These are phyloP conservation scores for Bradypodion pumilum DNA, from an alignment of 2,797 vertebrate genomes.

Conservation along the genomic window DNA sequence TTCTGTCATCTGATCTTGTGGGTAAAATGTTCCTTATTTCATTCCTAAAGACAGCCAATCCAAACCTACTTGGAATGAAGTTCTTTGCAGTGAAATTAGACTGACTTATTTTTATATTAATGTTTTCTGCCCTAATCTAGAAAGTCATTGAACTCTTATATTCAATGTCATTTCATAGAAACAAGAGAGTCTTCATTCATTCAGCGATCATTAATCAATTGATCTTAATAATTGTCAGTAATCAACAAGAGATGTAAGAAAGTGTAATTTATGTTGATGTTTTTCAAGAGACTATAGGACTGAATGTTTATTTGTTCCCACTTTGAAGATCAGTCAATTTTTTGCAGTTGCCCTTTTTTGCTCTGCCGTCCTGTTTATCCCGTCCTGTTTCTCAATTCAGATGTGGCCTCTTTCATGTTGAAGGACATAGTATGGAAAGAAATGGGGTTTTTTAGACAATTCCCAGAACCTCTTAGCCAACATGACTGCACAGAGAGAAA, in stretches of 20 bases:
- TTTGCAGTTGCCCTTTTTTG: not conserved
- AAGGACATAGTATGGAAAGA: not conserved
- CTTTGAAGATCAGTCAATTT: not conserved
- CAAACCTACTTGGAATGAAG: not conserved
- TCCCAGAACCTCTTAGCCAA: not conserved
- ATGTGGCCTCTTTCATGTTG: not conserved
- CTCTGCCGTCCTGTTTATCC: not conserved
- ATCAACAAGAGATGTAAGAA: not conserved
- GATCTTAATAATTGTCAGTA: not conserved
- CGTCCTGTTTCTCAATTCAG: not conserved
- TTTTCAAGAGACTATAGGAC: not conserved
- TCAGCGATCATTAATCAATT: not conserved
- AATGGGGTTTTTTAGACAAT: not conserved
- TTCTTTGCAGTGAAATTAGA: not conserved
- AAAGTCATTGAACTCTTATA: not conserved
- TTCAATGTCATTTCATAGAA: not conserved
- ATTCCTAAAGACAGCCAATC: not conserved
- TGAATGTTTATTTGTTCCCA: not conserved
- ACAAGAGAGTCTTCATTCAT: not conserved
- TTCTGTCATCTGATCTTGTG: no score
- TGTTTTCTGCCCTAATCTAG: not conserved
- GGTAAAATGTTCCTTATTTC: no score
- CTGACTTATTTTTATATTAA: not conserved
- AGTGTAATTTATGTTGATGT: not conserved
- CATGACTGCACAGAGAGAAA: no score